phyloP scores from a whole-genome alignment of 2,113 vertebrate genomes.

The Globicephala melas region DNA sequence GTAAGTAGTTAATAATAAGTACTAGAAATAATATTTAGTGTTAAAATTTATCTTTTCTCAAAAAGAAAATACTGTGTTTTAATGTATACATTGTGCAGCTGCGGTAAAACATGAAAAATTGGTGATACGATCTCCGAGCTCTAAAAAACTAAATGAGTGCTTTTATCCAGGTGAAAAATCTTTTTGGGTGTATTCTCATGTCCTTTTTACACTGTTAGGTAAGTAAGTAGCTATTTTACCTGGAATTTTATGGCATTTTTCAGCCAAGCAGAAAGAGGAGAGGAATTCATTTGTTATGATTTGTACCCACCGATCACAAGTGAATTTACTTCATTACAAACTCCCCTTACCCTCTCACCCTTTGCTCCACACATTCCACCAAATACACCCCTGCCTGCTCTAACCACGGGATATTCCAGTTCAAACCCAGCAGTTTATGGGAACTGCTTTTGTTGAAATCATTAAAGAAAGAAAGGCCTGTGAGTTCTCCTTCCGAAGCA shows the following conservation, averaged over 20 bases:
- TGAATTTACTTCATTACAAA: background rate
- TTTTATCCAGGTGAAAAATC: background rate
- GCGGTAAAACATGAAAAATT: background rate
- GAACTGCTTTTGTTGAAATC: slow-evolving; percentile 73
- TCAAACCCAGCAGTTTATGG: slow-evolving; percentile 53
- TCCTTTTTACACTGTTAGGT: background rate
- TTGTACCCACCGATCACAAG: background rate
- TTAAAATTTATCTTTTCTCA: background rate
- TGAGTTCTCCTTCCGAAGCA: slow-evolving; percentile 69
- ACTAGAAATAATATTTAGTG: background rate
- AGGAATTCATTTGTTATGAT: background rate
- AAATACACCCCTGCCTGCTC: background rate
- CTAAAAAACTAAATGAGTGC: background rate
- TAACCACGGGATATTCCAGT: slow-evolving; percentile 4
- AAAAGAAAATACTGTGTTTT: background rate
- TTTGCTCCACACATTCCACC: background rate
- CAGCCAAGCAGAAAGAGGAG: background rate
- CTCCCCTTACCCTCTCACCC: background rate
- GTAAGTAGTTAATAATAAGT: background rate
- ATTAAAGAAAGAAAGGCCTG: slow-evolving; percentile 78
- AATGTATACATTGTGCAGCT: background rate
- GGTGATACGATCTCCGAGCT: background rate
- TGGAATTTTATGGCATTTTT: background rate
- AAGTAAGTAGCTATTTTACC: background rate
- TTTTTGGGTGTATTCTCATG: background rate